A percentile compares a stretch with the other conserved stretches of the same genome.
These are phyloP conservation scores for Hemicrepidius hirtus DNA, from an alignment of 2,888 invertebrate genomes.

Conservation along the genomic window DNA sequence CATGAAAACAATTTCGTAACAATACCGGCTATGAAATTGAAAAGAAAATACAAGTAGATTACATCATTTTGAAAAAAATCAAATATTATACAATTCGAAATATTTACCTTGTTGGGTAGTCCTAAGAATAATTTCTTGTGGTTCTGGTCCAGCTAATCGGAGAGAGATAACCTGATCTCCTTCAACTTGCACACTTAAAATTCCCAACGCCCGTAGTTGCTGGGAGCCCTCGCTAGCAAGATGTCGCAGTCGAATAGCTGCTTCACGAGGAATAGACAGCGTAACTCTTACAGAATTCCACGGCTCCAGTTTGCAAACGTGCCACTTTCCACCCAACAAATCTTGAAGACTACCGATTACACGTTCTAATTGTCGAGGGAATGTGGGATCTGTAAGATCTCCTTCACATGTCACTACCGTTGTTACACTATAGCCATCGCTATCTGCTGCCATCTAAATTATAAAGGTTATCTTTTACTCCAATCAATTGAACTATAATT, in stretches of 20 bases:
- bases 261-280: slow-evolving; percentile 97
- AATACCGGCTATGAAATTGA: too few species aligned
- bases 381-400: slow-evolving; percentile 90
- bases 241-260: slow-evolving; percentile 92
- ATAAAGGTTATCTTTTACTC: slow-evolving; percentile 31
- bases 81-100: not conserved
- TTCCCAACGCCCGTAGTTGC: slow-evolving; percentile 92
- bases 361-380: slow-evolving; percentile 86
- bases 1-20: too few species aligned
- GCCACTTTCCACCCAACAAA: slow-evolving; percentile 78
- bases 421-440: slow-evolving; percentile 86
- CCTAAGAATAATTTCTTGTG: slow-evolving; percentile 82
- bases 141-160: slow-evolving; percentile 79
- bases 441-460: slow-evolving; percentile 86
- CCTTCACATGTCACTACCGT: slow-evolving; percentile 95
- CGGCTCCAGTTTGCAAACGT: slow-evolving; percentile 91
- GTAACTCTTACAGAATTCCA: slow-evolving; percentile 99
- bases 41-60: too few species aligned
- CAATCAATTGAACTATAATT: not conserved
- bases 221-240: slow-evolving; percentile 94
- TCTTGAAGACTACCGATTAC: slow-evolving; percentile 86
- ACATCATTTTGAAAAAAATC: too few species aligned
- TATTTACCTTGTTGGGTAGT: slow-evolving; percentile 72
- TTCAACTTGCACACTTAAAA: slow-evolving; percentile 95
- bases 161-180: slow-evolving; percentile 87